Base-by-base conservation (phyloP, 2,888 invertebrate species). In the Tipula vernalis region DNA sequence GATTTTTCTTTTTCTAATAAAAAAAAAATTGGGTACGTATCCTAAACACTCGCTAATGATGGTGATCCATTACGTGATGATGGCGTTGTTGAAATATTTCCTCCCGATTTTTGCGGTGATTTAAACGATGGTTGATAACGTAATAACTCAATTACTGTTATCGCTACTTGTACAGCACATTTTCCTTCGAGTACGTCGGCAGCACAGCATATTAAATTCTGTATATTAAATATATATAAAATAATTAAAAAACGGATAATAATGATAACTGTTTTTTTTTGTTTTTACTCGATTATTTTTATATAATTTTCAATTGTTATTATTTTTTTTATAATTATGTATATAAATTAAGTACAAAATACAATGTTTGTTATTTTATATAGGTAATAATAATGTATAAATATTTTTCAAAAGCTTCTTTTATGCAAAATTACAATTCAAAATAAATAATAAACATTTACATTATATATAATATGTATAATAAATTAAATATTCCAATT, bases 101-200 rank as follows among this genome's bases (percentile, higher is more conserved):
- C 18, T 12, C 39, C 36, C 15, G 36, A 39, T 86, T 36, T 86
- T 18, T 15, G n/a, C 13, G 87, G 87, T 86, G 87, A 87, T 83
- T 87, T 87, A 5, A 87, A 47, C 15, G 85, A 85, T 85, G 87
- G 86, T 71, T 95, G 94, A 90, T 96, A 94, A 88, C 95, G 93
- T 86, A 97, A 93, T 15, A 98, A 92, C 91, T 97, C 97, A 1
- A 95, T 94, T 36, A 98, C 97, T 0, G 98, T 98, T 88, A 97
- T 95, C 86, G 98, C 97, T 36, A 98, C 95, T 90, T 97, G 96
- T 1, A 97, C 96, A 13, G 96, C 94, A 0, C 96, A 96, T 90
- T 97, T 96, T 87, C 97, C 97, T 92, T 98, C 98, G 84, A 98
- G 92, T n/a, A 98, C 96, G 91, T 98, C 98, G 47, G 97, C 95